Evolutionary conservation across 30 jellyfish, hydroid and myxozoan species (phyloP), one percentile per base, ranked within the genome.

Genomic region (Hydractinia echinata): DNA sequence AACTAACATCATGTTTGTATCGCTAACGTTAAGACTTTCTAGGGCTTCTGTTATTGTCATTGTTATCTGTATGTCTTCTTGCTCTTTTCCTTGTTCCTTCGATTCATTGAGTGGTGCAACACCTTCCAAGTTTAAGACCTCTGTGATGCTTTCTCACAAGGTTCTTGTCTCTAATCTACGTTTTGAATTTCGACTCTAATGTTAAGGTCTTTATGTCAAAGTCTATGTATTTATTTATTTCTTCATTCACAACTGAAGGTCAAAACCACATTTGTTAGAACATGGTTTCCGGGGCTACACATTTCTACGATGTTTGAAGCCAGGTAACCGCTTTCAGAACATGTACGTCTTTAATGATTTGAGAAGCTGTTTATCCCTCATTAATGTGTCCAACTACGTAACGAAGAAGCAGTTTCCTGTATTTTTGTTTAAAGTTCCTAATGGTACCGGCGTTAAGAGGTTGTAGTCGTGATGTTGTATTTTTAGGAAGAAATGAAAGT

Each of bases 251-350:
- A n/a, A n/a, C n/a, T n/a, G n/a, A n/a, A n/a, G n/a, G n/a, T n/a
- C n/a, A n/a, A n/a, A n/a, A n/a, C n/a, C n/a, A n/a, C n/a, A n/a
- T n/a, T n/a, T n/a, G n/a, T n/a, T n/a, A n/a, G n/a, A n/a, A n/a
- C n/a, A n/a, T n/a, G n/a, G n/a, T n/a, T n/a, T n/a, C n/a, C n/a
- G n/a, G 16, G 68, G n/a, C n/a, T n/a, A n/a, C n/a, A n/a, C n/a
- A n/a, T n/a, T n/a, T n/a, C n/a, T n/a, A n/a, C n/a, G n/a, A 9
- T 15, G 68, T 56, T 56, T 56, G 68, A 56, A 56, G 68, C 68
- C 68, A 56, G 15, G 68, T 56, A 56, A 56, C 15, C 15, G n/a
- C n/a, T n/a, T n/a, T n/a, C n/a, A n/a, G n/a, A n/a, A n/a, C n/a
- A n/a, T n/a, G n/a, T n/a, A n/a, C n/a, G n/a, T n/a, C n/a, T n/a